These are phyloP conservation scores for Microcebus lehilahytsara DNA, from an alignment of 2,113 vertebrate genomes.

Conservation along the genomic window DNA sequence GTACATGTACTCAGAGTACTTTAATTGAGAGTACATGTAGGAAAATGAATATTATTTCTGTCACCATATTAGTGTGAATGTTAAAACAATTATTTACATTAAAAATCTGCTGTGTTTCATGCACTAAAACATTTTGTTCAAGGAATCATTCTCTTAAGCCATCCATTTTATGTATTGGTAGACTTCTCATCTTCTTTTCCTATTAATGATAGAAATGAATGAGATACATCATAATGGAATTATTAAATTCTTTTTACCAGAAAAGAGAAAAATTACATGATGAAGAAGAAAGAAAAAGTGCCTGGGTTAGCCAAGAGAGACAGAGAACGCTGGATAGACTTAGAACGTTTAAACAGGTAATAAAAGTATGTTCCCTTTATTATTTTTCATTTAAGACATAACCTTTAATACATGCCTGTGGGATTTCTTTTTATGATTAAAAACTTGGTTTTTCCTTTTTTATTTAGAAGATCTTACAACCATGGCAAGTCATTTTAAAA, in stretches of 20 bases:
- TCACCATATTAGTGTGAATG: background rate
- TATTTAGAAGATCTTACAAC: background rate
- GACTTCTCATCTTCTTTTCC: background rate
- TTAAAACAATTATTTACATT: background rate
- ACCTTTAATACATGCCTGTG: background rate
- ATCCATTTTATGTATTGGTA: background rate
- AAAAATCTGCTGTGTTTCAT: background rate
- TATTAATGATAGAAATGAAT: background rate
- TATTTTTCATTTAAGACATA: slow-evolving; percentile 10
- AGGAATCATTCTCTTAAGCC: background rate
- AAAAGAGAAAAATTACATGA: slow-evolving; percentile 88
- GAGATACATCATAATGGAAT: background rate
- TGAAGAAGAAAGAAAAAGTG: slow-evolving; percentile 90
- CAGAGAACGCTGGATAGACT: slow-evolving; percentile 96
- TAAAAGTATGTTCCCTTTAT: background rate
- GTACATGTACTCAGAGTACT: background rate
- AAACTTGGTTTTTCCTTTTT: background rate
- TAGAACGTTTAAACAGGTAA: slow-evolving; percentile 95
- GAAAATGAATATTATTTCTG: background rate
- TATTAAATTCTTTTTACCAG: slow-evolving; percentile 72
- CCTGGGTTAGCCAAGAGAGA: slow-evolving; percentile 93
- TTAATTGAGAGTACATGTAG: background rate
- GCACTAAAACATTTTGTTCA: background rate
- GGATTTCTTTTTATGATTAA: background rate
- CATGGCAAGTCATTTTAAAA: background rate